Evolutionary conservation across 2,113 vertebrate genomes (phyloP), one percentile per base, ranked within the genome.

Genomic region (Tapirus terrestris): DNA sequence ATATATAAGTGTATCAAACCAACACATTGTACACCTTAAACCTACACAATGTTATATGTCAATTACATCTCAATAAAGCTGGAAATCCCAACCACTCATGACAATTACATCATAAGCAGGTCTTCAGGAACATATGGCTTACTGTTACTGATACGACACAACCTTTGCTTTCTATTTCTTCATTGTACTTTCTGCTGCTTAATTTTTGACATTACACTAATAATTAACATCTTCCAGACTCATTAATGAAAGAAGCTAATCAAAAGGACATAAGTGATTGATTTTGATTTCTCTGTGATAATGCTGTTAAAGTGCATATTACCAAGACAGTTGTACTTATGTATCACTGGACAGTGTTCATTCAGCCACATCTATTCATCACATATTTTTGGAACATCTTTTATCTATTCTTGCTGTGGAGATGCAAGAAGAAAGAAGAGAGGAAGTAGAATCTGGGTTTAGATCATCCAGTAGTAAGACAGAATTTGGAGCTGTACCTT

Each of bases 211-310:
- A 87, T 70, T 83, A 65, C 23, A 80, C 16, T 91, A 95, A 94
- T 61, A 90, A 94, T 87, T 79, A 92, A 87, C 43, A 45, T 31
- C 45, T 77, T 94, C 72, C 25, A 88, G 63, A 81, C 1, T 70
- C 39, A 87, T 11, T 88, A 6, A 36, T 7, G 6, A 89, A 83
- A 94, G 13, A 85, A 53, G 10, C 6, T 81, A 67, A 89, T 61
- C 9, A 91, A 93, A 94, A 82, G 33, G 21, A 67, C 36, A 36
- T 72, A 81, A 70, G 8, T 25, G 9, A 43, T 7, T 81, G 31
- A 76, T 48, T 93, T 92, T 89, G n/a, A 85, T n/a, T 94, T 96
- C 51, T 82, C 51, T 92, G 48, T 81, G 58, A 89, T 93, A 77
- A 93, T 91, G 90, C 53, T 87, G 25, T 87, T 77, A 77, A 91